phyloP scores from a whole-genome alignment of 2,888 invertebrate species.

The Eudasyphora cyanicolor region DNA sequence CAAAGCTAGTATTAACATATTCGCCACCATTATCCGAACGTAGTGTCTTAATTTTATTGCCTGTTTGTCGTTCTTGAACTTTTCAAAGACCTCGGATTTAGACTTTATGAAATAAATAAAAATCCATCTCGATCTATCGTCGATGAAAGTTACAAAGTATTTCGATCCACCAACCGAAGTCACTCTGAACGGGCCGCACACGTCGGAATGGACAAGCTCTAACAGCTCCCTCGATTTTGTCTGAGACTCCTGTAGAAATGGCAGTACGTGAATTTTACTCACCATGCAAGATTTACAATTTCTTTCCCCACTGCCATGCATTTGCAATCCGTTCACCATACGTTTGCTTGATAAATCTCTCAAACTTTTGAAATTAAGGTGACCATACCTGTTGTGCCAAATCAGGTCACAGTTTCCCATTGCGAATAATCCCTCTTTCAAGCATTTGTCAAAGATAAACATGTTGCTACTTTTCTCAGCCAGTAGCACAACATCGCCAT shows the following conservation, averaged over 20 bases:
- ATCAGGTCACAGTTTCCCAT: conserved; percentile 25
- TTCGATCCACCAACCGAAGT: background rate
- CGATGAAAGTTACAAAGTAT: background rate
- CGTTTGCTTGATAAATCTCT: conserved; percentile 40
- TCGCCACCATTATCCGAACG: no score
- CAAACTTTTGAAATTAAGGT: conserved; percentile 53
- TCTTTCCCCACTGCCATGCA: background rate
- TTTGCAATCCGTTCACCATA: conserved; percentile 45
- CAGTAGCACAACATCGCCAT: conserved; percentile 22
- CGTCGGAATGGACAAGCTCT: conserved; percentile 19
- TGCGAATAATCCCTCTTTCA: conserved; percentile 21
- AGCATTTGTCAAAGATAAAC: conserved; percentile 13
- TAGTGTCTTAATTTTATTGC: background rate
- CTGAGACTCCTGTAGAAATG: no score
- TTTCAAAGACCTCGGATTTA: background rate
- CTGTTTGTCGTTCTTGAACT: conserved; percentile 4
- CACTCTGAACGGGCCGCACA: background rate
- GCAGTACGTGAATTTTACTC: conserved; percentile 24
- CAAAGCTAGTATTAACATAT: no score
- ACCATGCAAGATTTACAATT: background rate
- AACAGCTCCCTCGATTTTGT: background rate
- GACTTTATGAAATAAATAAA: background rate
- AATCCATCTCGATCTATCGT: background rate
- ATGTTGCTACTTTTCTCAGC: conserved; percentile 34
- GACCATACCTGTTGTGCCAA: conserved; percentile 59